A percentile compares a stretch with the other conserved stretches of the same genome.
phyloP scores from a whole-genome alignment of 2,113 vertebrate species.

The Hippoglossus stenolepis region DNA sequence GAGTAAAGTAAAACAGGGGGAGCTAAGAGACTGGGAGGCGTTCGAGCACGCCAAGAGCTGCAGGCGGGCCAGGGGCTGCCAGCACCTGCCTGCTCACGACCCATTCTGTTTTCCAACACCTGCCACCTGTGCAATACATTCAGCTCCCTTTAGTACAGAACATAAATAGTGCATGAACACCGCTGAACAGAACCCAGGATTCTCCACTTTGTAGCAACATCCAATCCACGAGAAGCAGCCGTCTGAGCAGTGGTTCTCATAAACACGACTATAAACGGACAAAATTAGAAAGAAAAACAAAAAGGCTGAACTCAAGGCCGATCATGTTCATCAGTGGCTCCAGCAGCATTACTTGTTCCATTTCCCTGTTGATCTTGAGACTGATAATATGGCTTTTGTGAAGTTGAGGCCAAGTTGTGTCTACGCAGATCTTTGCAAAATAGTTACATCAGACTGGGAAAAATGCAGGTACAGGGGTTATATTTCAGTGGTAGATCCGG shows the following conservation, averaged over 20 bases:
- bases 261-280: too few relatives aligned
- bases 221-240: too few relatives aligned
- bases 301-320: too few relatives aligned
- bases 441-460: too few relatives aligned
- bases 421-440: too few relatives aligned
- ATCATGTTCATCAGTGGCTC: neutral
- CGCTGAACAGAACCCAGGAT: neutral
- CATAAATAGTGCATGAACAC: neutral
- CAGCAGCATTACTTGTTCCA: neutral
- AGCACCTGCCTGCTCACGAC: neutral
- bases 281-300: too few relatives aligned
- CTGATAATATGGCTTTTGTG: neutral
- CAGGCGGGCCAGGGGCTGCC: conserved; percentile 4
- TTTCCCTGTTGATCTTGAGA: neutral
- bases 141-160: conserved; percentile 5
- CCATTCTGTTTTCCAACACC: conserved; percentile 14
- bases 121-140: neutral
- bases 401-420: too few relatives aligned
- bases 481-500: too few relatives aligned
- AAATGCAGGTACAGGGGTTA: too few relatives aligned
- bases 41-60: neutral
- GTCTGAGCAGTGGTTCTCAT: too few relatives aligned
- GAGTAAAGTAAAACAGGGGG: neutral
- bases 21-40: neutral
- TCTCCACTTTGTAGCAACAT: neutral